A percentile compares a stretch with the other conserved stretches of the same genome.
Conservation (phyloP, 2,888 invertebrate species). For the Leptinotarsa haldemani region DNA sequence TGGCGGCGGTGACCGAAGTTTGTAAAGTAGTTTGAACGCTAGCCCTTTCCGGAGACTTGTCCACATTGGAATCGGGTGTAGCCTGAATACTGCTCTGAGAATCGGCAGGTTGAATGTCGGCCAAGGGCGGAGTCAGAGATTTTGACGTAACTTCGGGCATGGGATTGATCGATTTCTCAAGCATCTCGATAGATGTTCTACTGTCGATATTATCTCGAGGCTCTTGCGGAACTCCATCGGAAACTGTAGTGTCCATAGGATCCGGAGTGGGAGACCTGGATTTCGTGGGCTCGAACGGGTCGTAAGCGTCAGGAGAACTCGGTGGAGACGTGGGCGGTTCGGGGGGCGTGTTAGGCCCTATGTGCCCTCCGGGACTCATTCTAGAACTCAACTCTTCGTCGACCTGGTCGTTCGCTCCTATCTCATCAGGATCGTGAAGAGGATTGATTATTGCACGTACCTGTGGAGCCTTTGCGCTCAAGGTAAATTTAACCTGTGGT, state of each 20-base stretch:
- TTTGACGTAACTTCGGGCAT: conserved; percentile 50
- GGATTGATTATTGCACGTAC: conserved; percentile 71
- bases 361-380: conserved; percentile 63
- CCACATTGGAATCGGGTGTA: conserved; percentile 55
- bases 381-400: conserved; percentile 51
- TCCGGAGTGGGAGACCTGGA: conserved; percentile 77
- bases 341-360: conserved; percentile 80
- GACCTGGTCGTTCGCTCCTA: conserved; percentile 57
- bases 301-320: conserved; percentile 85
- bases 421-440: conserved; percentile 71
- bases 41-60: conserved; percentile 56
- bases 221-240: conserved; percentile 45
- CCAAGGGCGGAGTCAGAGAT: conserved; percentile 61
- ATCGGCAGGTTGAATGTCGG: conserved; percentile 64
- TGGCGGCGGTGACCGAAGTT: conserved; percentile 54
- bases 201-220: conserved; percentile 47
- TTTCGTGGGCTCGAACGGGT: conserved; percentile 92
- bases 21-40: conserved; percentile 49
- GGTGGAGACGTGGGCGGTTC: conserved; percentile 76
- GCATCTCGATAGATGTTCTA: conserved; percentile 46
- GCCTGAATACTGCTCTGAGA: conserved; percentile 61
- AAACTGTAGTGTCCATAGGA: conserved; percentile 53
- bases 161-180: conserved; percentile 54
- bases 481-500: conserved; percentile 76
- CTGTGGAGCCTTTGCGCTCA: conserved; percentile 68